Base-by-base conservation (phyloP, 2,888 invertebrate species). In the Rapana venosa region DNA sequence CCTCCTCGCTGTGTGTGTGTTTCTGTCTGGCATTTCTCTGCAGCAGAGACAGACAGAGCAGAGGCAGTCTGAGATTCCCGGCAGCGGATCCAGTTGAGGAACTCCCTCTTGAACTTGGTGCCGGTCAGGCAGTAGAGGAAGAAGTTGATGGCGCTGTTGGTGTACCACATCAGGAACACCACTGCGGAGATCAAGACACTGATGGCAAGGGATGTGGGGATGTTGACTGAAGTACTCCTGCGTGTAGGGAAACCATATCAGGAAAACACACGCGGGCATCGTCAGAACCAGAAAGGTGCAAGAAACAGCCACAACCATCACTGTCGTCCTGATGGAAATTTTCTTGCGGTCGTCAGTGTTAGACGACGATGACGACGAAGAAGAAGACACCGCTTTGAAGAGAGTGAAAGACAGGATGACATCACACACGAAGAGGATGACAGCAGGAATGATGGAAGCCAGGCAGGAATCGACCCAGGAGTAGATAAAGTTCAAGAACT, bases 151-250 rank as follows among this genome's bases (percentile, higher is more conserved):
- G 47, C 47, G 8, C 56, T 56, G 84, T 84, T 84, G 8, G 56
- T 47, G 84, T 84, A 84, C 84, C 84, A 84, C 84, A 84, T 22
- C 11, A 84, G 30, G n/a, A n/a, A 56, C 20, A 47, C 20, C n/a
- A 84, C 84, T 17, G 84, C 30, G 22, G 11, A 26, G n/a, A 26
- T 35, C 56, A 84, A 47, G 56, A 26, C 8, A 15, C 15, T 36
- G 6, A n/a, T 22, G 47, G 56, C n/a, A 1, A 30, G 17, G 4
- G 47, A 13, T 8, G 26, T 15, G 22, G 56, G 11, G 6, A 6
- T 30, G n/a, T 26, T 22, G 20, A 11, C 56, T 26, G n/a, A 26
- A 17, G 84, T 17, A 61, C 47, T 47, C 47, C 47, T 47, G 47
- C 8, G 8, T 47, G 47, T 47, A 47, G 47, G 47, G 30, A 56